A percentile compares a stretch with the other conserved stretches of the same genome.
These are phyloP conservation scores for Ptiloglossa arizonensis DNA, from an alignment of 1,140 invertebrate genomes.

Conservation along the genomic window DNA sequence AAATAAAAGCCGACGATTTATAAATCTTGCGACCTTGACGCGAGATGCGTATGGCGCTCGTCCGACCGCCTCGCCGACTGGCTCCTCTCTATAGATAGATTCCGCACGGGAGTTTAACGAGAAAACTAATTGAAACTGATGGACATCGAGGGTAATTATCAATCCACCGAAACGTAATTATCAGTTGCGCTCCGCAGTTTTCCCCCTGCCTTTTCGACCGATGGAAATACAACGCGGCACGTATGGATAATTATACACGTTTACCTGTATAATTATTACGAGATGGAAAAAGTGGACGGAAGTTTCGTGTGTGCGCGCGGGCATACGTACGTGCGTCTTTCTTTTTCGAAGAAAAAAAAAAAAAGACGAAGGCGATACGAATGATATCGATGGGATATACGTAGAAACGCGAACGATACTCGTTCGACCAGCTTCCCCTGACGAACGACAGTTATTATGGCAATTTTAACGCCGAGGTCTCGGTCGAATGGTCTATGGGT, in stretches of 20 bases:
- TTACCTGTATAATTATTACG: neutral
- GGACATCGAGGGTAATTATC: neutral
- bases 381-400: neutral
- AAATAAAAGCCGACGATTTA: constrained; percentile 74
- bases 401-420: constrained; percentile 14
- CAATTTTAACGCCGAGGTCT: neutral
- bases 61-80: constrained; percentile 6
- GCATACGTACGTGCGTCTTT: neutral
- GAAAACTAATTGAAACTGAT: constrained; percentile 23
- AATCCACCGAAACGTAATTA: neutral
- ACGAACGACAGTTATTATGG: constrained; percentile 14
- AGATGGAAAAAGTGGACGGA: no score
- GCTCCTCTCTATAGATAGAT: neutral
- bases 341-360: neutral
- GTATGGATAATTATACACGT: no score
- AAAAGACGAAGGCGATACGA: neutral
- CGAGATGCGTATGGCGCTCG: constrained; percentile 53
- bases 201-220: neutral
- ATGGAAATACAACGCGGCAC: neutral
- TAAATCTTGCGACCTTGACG: constrained; percentile 66
- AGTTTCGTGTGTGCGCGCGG: neutral
- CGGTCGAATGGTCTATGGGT: neutral
- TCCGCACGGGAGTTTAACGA: constrained; percentile 3
- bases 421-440: constrained; percentile 5
- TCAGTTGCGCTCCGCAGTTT: neutral